Base-by-base conservation (phyloP, 2,888 invertebrate genomes). In the Monoplex corrugatus region DNA sequence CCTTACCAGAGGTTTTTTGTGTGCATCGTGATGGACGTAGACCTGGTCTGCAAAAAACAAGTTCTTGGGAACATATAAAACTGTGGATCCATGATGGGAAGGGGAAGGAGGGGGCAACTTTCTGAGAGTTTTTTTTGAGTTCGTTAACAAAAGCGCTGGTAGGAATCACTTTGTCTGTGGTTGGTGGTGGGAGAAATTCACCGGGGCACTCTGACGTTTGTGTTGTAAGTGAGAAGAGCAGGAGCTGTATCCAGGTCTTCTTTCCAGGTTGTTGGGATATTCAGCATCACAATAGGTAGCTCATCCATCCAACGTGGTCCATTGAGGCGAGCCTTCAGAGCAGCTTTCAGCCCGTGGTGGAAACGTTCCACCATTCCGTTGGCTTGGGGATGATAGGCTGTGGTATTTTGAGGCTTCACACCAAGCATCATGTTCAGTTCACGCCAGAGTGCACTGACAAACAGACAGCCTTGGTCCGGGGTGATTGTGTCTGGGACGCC, bases 261-360 rank as follows among this genome's bases (percentile, higher is more conserved):
- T 72, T 72, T 72, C 72, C 72, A 72, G 32, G 72, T 32, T 28
- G 72, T 10, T 16, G 8, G 32, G 16, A 72, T 72, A 19, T 35
- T 35, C 6, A 72, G 72, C 16, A 72, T 10, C 72, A 72, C 72
- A n/a, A 72, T 35, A 10, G 72, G 72, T 35, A 72, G 72, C 35
- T 72, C 72, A 16, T 72, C 72, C 35, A 72, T 72, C 72, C 72
- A 72, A 35, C 72, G 5, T 72, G 72, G 72, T 72, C 72, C 72
- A 3, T 72, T 72, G 32, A 72, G 72, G 32, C 72, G 32, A 32
- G 72, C 72, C 32, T 72, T 72, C 8, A 72, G 72, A 72, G 72
- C 72, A 10, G 72, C 32, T 72, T 72, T 72, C 72, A 32, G 35
- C n/a, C 72, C 16, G 72, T 19, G n/a, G 35, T 72, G 72, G 32